Percentiles rank a stretch among this genome's conserved stretches.
Conservation (phyloP, 2,797 vertebrate genomes). For the Microhierax caerulescens region DNA sequence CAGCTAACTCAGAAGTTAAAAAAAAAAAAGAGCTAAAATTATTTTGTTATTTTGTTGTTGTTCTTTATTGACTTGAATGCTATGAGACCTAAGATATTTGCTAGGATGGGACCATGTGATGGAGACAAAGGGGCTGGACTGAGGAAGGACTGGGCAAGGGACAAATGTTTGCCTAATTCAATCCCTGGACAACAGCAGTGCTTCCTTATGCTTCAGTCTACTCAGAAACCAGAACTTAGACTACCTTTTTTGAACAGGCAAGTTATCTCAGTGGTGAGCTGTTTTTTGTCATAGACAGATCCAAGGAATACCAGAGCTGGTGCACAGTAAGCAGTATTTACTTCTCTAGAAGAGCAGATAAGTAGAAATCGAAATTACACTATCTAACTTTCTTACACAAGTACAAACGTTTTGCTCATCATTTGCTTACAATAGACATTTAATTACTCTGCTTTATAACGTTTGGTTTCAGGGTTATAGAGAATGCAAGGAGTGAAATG, state of each 20-base stretch:
- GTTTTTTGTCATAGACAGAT: too few relatives aligned
- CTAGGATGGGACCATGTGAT: background rate
- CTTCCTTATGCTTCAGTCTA: background rate
- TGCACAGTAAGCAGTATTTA: background rate
- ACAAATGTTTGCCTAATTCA: background rate
- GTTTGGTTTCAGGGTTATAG: background rate
- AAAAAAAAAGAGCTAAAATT: too few relatives aligned
- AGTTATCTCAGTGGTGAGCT: background rate
- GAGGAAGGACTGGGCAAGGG: background rate
- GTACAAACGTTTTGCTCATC: background rate
- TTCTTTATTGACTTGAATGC: background rate
- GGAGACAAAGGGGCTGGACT: background rate
- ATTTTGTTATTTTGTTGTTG: background rate
- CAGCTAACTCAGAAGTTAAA: background rate
- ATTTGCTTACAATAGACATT: background rate
- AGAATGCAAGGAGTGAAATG: background rate
- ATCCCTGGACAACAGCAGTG: background rate
- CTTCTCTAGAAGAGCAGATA: background rate
- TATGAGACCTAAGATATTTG: background rate
- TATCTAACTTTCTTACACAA: background rate
- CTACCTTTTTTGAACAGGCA: background rate
- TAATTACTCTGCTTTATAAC: background rate
- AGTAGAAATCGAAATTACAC: background rate
- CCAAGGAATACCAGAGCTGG: too few relatives aligned
- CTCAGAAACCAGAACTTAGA: background rate